These are phyloP conservation scores for Thelaira solivaga DNA, from an alignment of 2,888 invertebrate genomes.

Conservation along the genomic window DNA sequence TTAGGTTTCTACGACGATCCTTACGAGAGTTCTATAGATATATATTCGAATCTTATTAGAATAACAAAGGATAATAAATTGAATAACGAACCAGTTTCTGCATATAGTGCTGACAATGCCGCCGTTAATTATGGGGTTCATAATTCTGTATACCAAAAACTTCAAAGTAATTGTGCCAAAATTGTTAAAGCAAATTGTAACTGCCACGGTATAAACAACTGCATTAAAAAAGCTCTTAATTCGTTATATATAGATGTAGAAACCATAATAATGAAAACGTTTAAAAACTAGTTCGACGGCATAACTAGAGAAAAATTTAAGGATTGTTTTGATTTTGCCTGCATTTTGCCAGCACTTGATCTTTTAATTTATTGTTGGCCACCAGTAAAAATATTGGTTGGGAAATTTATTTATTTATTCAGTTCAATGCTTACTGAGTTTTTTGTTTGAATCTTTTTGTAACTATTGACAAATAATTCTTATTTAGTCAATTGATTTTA, in stretches of 20 bases:
- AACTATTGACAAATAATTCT: too few relatives aligned
- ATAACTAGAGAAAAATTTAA: too few relatives aligned
- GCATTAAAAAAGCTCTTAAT: not conserved
- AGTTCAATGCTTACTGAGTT: too few relatives aligned
- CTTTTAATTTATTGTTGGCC: too few relatives aligned
- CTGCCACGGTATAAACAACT: not conserved
- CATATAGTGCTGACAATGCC: conserved; percentile 46
- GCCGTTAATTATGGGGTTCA: conserved; percentile 37
- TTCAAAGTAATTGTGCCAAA: not conserved
- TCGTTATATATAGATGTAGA: not conserved
- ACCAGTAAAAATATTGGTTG: too few relatives aligned
- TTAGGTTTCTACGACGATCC: conserved; percentile 35
- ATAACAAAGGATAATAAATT: conserved; percentile 29
- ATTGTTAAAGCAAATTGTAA: conserved; percentile 4
- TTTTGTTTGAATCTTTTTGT: too few relatives aligned
- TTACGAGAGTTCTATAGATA: conserved; percentile 22
- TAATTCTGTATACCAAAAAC: conserved; percentile 29
- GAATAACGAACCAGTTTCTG: conserved; percentile 8
- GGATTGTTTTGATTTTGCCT: too few relatives aligned
- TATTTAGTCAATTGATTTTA: too few relatives aligned
- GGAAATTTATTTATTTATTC: too few relatives aligned
- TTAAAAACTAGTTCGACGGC: too few relatives aligned
- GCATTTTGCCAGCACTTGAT: too few relatives aligned
- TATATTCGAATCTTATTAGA: conserved; percentile 22
- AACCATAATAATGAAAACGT: too few relatives aligned